A percentile compares a stretch with the other conserved stretches of the same genome.
phyloP scores from a whole-genome alignment of 2,797 vertebrate genomes.

The Sebastes goodei region DNA sequence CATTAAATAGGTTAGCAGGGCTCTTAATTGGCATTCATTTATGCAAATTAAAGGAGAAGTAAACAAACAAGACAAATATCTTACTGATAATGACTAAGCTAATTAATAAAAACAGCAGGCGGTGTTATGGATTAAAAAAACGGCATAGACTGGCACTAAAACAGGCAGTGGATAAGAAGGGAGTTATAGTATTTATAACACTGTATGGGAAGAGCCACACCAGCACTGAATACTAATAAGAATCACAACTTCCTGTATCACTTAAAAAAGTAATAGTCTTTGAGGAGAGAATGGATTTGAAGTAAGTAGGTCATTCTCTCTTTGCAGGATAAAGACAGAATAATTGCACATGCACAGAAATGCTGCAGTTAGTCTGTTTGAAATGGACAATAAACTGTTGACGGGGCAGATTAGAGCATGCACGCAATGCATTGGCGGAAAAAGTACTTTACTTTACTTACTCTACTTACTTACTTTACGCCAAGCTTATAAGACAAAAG shows the following conservation, averaged over 20 bases:
- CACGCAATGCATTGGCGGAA: no score
- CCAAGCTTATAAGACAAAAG: neutral
- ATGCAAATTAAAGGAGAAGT: neutral
- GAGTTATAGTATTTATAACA: neutral
- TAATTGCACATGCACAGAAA: neutral
- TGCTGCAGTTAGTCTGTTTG: neutral
- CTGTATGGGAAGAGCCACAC: neutral
- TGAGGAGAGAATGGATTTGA: conserved; percentile 11
- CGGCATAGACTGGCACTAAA: neutral
- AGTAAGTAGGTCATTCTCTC: neutral
- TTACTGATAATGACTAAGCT: neutral
- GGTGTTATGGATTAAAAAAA: neutral
- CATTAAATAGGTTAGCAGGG: neutral
- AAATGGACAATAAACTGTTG: neutral
- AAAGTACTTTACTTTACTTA: no score
- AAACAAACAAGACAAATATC: neutral
- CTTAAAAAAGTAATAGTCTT: neutral
- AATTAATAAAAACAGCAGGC: neutral
- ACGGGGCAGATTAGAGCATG: neutral
- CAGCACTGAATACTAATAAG: neutral
- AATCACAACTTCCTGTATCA: neutral
- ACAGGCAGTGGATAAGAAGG: neutral
- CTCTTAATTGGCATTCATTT: neutral
- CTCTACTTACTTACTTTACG: no score
- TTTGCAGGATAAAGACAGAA: neutral